phyloP scores from a whole-genome alignment of 2,113 vertebrate species.

The Alaudala cheleensis region DNA sequence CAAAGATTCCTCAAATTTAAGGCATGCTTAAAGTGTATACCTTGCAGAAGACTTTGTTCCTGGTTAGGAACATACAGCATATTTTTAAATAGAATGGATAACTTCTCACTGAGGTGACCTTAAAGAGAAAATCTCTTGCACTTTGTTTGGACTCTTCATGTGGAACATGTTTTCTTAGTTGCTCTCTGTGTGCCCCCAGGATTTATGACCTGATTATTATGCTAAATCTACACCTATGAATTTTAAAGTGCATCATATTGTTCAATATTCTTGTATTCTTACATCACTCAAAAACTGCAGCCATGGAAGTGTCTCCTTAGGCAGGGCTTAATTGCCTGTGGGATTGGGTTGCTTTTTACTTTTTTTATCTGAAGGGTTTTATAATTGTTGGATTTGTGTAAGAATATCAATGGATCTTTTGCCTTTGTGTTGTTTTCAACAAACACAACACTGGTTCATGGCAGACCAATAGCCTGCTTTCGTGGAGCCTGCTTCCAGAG shows the following conservation, averaged over 20 bases:
- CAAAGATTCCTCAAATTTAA: neutral
- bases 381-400: neutral
- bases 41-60: neutral
- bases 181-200: neutral
- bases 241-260: neutral
- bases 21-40: neutral
- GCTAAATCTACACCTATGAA: neutral
- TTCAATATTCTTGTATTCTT: neutral
- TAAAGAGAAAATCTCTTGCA: neutral
- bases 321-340: neutral
- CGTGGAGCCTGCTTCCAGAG: neutral
- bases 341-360: neutral
- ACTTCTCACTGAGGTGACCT: neutral
- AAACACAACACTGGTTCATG: neutral
- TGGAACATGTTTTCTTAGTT: neutral
- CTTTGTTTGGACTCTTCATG: neutral
- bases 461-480: neutral
- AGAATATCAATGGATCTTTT: slow-evolving; percentile 5
- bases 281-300: neutral
- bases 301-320: neutral
- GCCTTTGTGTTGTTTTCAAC: neutral
- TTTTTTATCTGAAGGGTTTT: neutral
- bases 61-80: neutral
- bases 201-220: neutral
- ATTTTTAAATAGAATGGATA: neutral